phyloP scores from a whole-genome alignment of 2,113 vertebrate species.

The Periophthalmodon schlosseri region DNA sequence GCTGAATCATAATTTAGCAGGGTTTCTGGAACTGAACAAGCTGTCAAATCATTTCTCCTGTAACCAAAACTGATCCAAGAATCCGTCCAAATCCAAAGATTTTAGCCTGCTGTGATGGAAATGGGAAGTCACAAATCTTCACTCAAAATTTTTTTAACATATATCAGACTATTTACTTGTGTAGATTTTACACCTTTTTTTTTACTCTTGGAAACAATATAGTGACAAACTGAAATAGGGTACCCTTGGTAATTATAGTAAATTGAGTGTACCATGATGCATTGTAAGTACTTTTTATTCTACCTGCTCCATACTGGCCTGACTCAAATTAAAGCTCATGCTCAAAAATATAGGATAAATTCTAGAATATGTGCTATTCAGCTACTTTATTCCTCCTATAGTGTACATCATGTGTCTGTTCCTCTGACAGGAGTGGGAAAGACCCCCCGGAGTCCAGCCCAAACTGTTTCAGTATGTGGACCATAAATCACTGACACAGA shows the following conservation, averaged over 20 bases:
- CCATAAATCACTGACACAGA: conserved; percentile 43
- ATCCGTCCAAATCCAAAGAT: conserved; percentile 37
- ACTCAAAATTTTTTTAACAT: neutral
- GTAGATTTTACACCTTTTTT: no score
- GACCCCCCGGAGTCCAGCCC: conserved; percentile 31
- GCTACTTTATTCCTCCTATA: neutral
- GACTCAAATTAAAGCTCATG: neutral
- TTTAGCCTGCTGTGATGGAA: neutral
- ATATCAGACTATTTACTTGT: no score
- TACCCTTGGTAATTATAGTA: no score
- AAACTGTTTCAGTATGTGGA: conserved; percentile 56
- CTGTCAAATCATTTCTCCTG: conserved; percentile 31
- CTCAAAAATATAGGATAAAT: neutral
- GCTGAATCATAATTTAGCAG: conserved; percentile 36
- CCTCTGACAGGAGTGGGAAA: conserved; percentile 1
- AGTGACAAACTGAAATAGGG: neutral
- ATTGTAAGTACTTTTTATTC: neutral
- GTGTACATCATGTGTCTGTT: neutral
- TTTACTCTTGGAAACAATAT: no score
- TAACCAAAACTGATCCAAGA: conserved; percentile 47
- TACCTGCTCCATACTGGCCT: neutral
- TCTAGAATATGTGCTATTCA: neutral
- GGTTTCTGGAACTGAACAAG: conserved; percentile 35
- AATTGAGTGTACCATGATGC: no score
- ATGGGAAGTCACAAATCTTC: conserved; percentile 10